Base-by-base conservation (phyloP, 2,113 vertebrate species). In the Beaufortia kweichowensis region DNA sequence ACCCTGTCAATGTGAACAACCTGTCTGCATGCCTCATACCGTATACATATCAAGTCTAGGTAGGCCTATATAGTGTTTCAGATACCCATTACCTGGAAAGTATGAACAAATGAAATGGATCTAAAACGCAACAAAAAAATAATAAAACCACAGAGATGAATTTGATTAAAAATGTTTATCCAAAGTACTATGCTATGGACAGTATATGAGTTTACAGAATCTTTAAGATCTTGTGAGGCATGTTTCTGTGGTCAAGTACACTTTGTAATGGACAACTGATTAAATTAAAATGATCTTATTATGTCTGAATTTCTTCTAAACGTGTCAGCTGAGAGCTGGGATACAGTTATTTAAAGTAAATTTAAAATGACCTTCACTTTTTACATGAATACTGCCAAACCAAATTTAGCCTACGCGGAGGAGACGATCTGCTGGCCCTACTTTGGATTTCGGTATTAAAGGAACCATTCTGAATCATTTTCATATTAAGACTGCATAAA, bases 241-340 rank as follows among this genome's bases (percentile, higher is more conserved):
- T 57, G n/a, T 15, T 24, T 33, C 23, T 43, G 35, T 35, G 31
- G 21, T 66, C 15, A 4, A n/a, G 48, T 21, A n/a, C 6, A 53
- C 48, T 53, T 1, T 9, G 21, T 21, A 6, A 8, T 39, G n/a
- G 68, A 17, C 6, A 15, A 15, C 39, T 33, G 1, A 24, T 59
- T 71, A 39, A 71, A 71, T 21, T 59, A 33, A 57, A 71, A 59
- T 41, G 33, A 71, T 43, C 53, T 41, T 53, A 50, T 69, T n/a
- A 41, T 29, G n/a, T 26, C 33, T 41, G 21, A 41, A 71, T 39
- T 71, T 71, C 21, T 41, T 21, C 21, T 26, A 71, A 41, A n/a
- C 1, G 9, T 4, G 33, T 35, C 33, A 19, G 56, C 17, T 61
- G 70, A 11, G 24, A 19, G 56, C 17, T 61, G 70, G 19, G 24